phyloP scores from a whole-genome alignment of 2,113 vertebrate species.

The Polypterus bichir region DNA sequence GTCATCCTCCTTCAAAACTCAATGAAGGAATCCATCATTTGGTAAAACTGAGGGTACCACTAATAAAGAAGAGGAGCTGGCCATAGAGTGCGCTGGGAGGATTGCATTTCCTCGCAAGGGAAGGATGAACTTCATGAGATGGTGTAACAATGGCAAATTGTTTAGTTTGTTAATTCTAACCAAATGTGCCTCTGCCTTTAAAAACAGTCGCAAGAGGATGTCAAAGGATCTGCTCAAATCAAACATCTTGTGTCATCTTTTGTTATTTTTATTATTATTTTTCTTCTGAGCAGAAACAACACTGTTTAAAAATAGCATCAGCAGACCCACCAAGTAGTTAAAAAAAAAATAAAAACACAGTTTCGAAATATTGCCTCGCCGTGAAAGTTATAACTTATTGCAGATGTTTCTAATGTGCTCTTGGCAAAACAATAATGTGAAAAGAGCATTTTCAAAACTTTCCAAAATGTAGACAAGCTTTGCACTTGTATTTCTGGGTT shows the following conservation, averaged over 20 bases:
- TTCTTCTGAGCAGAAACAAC: slow-evolving; percentile 28
- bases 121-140: slow-evolving; percentile 34
- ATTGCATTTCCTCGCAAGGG: slow-evolving; percentile 17
- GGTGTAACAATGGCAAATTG: slow-evolving; percentile 30
- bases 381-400: slow-evolving; percentile 41
- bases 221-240: slow-evolving; percentile 32
- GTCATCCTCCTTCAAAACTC: background rate
- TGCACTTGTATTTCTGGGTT: slow-evolving; percentile 25
- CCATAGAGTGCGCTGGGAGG: slow-evolving; percentile 6
- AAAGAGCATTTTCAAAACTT: slow-evolving; percentile 44
- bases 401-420: slow-evolving; percentile 63
- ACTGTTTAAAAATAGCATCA: slow-evolving; percentile 31
- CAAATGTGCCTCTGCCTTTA: slow-evolving; percentile 38
- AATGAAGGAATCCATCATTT: background rate
- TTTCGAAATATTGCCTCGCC: slow-evolving; percentile 47
- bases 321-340: slow-evolving; percentile 28
- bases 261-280: background rate
- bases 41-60: background rate
- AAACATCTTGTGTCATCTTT: slow-evolving; percentile 38
- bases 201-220: slow-evolving; percentile 38
- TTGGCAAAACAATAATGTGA: slow-evolving; percentile 50
- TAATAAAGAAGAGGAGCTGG: background rate
- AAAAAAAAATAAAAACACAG: slow-evolving; percentile 31
- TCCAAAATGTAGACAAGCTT: slow-evolving; percentile 43
- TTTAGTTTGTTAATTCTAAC: slow-evolving; percentile 42